A percentile compares a stretch with the other conserved stretches of the same genome.
Conservation (phyloP, 2,113 vertebrate genomes). For the Python bivittatus region DNA sequence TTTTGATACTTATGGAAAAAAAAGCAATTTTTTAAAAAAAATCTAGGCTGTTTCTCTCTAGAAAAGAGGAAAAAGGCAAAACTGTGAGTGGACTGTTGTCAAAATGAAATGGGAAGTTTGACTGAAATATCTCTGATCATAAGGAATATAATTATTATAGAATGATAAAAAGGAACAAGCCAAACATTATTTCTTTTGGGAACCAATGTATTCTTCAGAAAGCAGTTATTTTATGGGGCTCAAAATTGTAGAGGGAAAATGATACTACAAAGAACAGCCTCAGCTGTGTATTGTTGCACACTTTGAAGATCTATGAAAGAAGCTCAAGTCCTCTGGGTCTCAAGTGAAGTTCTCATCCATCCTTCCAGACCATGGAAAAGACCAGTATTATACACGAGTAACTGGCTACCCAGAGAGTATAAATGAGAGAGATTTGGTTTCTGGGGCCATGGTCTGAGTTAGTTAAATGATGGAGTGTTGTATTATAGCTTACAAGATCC, state of each 20-base stretch:
- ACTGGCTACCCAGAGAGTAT: too few relatives aligned
- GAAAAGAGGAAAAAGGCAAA: not conserved
- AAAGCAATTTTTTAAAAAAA: not conserved
- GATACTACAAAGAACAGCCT: too few relatives aligned
- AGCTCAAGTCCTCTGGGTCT: too few relatives aligned
- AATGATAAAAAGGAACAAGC: not conserved
- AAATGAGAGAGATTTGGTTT: too few relatives aligned
- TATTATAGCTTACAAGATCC: too few relatives aligned
- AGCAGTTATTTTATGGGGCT: not conserved
- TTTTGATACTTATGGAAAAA: slow-evolving; percentile 52
- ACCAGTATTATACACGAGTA: too few relatives aligned
- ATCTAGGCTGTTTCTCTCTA: slow-evolving; percentile 47
- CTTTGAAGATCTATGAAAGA: too few relatives aligned
- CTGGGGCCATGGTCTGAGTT: too few relatives aligned
- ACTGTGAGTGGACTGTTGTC: not conserved
- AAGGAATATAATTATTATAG: slow-evolving; percentile 38
- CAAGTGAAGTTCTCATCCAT: too few relatives aligned
- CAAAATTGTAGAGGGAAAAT: not conserved
- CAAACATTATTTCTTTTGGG: not conserved
- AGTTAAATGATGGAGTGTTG: too few relatives aligned
- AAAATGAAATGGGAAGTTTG: not conserved
- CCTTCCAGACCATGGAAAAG: too few relatives aligned
- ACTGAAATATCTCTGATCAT: not conserved
- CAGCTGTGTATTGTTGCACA: too few relatives aligned
- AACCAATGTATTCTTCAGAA: not conserved